Base-by-base conservation (phyloP, 2,113 vertebrate species). In the Typhlomys cinereus region DNA sequence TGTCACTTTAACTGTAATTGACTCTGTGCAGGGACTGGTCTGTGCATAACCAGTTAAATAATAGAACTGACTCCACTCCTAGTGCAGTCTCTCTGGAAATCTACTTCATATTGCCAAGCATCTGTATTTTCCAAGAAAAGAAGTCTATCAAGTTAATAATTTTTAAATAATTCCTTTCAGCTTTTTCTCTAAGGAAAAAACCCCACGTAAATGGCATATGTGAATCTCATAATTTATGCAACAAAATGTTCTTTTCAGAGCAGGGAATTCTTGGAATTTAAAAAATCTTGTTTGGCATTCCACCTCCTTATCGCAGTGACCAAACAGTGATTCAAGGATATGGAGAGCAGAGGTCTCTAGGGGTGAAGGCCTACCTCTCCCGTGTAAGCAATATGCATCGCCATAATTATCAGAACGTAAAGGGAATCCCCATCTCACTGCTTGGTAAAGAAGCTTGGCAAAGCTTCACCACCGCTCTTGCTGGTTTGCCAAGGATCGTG, bases 241-340 rank as follows among this genome's bases (percentile, higher is more conserved):
- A 95, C 48, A 89, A 89, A 96, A 93, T 95, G 85, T 76, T 94
- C 61, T 44, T 46, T 71, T 87, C 82, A 87, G 41, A 86, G 39
- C 31, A 4, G 48, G 36, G 86, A 84, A 64, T 73, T 93, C 62
- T 73, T 73, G 92, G 92, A 93, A 96, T 95, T 94, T 92, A 74
- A 96, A 95, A 94, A 66, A 93, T 94, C 52, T 93, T 85, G 50
- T 74, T 88, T 85, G 71, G 70, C 88, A 89, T 95, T 92, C 95
- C 70, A 94, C 67, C 48, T 88, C 4, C 25, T 94, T 94, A 90
- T 92, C 89, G 87, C 61, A 90, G 48, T 71, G 80, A 94, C 88
- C 82, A 90, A 87, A 70, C 29, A 64, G 75, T 34, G 69, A 92
- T 81, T 59, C 78, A 73, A 52, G 67, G 10, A 4, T 74, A 0